A percentile compares a stretch with the other conserved stretches of the same genome.
Evolutionary conservation across 2,797 vertebrate species (phyloP).

Genomic region (Babyrousa celebensis): DNA sequence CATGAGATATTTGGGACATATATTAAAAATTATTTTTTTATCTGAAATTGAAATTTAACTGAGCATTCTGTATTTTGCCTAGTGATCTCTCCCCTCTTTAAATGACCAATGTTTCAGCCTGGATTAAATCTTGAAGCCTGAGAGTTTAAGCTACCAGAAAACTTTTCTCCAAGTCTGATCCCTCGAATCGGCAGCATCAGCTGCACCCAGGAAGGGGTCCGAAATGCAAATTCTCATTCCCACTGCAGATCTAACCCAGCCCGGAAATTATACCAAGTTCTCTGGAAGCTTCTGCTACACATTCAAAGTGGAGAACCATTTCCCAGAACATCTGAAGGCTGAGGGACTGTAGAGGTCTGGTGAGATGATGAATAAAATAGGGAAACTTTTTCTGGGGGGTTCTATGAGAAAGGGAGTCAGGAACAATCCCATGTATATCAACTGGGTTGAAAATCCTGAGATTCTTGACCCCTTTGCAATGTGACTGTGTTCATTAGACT

Average conservation of each 20-base stretch:
- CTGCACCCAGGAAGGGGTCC: not conserved
- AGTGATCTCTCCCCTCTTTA: not conserved
- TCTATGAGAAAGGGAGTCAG: not conserved
- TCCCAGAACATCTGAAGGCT: not conserved
- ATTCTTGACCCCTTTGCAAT: not conserved
- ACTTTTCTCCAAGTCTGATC: not conserved
- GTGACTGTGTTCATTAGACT: not conserved
- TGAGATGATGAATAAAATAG: not conserved
- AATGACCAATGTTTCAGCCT: not conserved
- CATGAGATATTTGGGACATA: not conserved
- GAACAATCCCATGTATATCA: not conserved
- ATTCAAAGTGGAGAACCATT: not conserved
- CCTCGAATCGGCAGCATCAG: not conserved
- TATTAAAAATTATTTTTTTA: not conserved
- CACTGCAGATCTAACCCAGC: not conserved
- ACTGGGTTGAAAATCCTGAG: not conserved
- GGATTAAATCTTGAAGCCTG: not conserved
- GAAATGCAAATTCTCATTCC: conserved; percentile 6
- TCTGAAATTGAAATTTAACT: conserved; percentile 41
- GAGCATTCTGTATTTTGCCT: not conserved
- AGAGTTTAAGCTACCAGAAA: not conserved
- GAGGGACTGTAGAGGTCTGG: not conserved
- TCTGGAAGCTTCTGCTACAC: not conserved
- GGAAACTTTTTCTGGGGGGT: not conserved
- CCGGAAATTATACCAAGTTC: not conserved